Conservation (phyloP, 92 coral and sea anemone genomes). For the Paramuricea clavata region DNA sequence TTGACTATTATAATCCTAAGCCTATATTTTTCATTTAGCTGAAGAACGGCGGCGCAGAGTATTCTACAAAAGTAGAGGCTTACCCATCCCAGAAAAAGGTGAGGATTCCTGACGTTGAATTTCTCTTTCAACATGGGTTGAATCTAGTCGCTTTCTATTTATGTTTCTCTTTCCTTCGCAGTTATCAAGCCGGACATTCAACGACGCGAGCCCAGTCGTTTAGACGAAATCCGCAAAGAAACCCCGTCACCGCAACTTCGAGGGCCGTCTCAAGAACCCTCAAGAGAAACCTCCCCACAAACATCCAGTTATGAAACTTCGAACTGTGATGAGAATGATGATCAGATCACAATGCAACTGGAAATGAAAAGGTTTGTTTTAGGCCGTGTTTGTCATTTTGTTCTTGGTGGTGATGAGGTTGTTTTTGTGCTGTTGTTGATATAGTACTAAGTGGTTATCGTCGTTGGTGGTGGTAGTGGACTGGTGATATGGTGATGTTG, state of each 20-base stretch:
- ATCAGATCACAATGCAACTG: slow-evolving; percentile 86
- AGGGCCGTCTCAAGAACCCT: neutral
- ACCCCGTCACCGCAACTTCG: neutral
- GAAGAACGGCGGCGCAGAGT: slow-evolving; percentile 80
- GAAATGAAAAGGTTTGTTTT: slow-evolving; percentile 74
- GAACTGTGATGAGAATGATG: slow-evolving; percentile 71
- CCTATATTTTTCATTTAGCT: slow-evolving; percentile 65
- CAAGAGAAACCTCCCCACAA: neutral
- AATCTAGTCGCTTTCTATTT: neutral
- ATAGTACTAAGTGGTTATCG: neutral
- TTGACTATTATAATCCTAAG: no score
- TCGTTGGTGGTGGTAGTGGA: neutral
- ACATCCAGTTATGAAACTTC: slow-evolving; percentile 31
- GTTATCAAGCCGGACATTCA: slow-evolving; percentile 27
- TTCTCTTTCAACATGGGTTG: neutral
- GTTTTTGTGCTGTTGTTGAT: neutral
- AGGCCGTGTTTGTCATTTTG: no score
- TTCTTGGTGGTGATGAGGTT: neutral
- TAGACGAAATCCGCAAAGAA: neutral
- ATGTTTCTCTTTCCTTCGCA: neutral
- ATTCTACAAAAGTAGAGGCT: slow-evolving; percentile 81
- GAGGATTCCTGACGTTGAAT: neutral
- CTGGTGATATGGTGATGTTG: neutral
- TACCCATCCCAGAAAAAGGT: slow-evolving; percentile 79
- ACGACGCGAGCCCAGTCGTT: neutral